Base-by-base conservation (phyloP, 2,113 vertebrate species). In the Pardalotus punctatus region DNA sequence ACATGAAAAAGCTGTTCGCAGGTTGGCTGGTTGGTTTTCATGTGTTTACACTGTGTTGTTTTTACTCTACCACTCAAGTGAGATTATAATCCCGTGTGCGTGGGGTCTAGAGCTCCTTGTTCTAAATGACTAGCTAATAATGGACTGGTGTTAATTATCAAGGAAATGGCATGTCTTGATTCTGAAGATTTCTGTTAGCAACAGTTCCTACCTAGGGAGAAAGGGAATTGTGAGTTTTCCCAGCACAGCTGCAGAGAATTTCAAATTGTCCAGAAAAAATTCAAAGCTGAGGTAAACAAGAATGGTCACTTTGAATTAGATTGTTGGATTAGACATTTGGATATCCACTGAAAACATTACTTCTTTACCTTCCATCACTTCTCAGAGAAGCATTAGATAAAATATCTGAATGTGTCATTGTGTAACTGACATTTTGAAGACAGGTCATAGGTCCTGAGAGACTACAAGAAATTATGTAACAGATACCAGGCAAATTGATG, bases 321-420 rank as follows among this genome's bases (percentile, higher is more conserved):
- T 19, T 66, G 36, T 42, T 77, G 36, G 19, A 47, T 28, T n/a
- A 72, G 23, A 66, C 5, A 35, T 65, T 67, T 5, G 3, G 25
- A 73, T 69, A 58, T 24, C 45, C 35, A 50, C 24, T 88, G 79
- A 92, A 90, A 92, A 64, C 19, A 56, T 18, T 43, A 31, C n/a
- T 66, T 90, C 23, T 54, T 83, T 80, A 73, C 4, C 33, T 78
- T 18, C 9, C 60, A 82, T 15, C 4, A 13, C 11, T 80, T 82
- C 35, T 53, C 50, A 77, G 56, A 90, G 70, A 81, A 79, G 10
- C 7, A 23, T n/a, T 82, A 61, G 25, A 61, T 35, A n/a, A 50
- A 81, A 38, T 45, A 62, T 10, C 2, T 9, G 23, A 71, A 56
- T 48, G 10, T 0, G 0, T 56, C 36, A 67, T 23, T 76, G 38